phyloP scores from a whole-genome alignment of 23 tunicate species.

The Trididemnum miniatum region DNA sequence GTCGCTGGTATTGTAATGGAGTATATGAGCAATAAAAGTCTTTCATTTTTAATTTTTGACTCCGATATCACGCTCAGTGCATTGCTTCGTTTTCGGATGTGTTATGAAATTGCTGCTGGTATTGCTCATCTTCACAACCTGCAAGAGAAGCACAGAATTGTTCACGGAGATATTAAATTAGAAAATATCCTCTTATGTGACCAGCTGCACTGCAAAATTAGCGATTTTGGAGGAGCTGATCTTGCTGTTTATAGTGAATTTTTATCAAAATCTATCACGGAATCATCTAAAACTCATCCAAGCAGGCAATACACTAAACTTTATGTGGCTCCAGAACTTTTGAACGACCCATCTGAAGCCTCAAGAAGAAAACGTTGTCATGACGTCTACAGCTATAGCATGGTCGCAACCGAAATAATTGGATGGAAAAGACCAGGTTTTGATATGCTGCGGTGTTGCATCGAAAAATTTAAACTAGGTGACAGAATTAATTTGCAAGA shows the following conservation, averaged over 20 bases:
- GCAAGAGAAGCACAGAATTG: neutral
- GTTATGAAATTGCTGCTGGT: conserved; percentile 16
- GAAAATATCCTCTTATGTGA: conserved; percentile 14
- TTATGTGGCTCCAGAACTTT: conserved; percentile 13
- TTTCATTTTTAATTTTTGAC: neutral
- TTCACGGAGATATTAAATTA: conserved; percentile 32
- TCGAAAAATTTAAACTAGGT: too few species aligned
- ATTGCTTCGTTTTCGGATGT: neutral
- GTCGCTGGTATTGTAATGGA: conserved; percentile 26
- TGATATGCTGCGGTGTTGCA: too few species aligned
- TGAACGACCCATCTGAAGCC: neutral
- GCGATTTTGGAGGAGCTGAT: conserved; percentile 16
- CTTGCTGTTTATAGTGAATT: neutral
- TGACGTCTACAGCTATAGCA: too few species aligned
- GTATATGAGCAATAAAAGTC: conserved; percentile 9
- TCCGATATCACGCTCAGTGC: neutral
- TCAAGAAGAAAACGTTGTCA: too few species aligned
- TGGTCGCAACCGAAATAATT: too few species aligned
- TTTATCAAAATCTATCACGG: neutral
- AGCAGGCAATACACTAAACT: neutral
- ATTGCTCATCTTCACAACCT: conserved; percentile 12
- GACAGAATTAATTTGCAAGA: too few species aligned
- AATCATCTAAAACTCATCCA: neutral
- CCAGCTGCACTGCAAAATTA: conserved; percentile 22
- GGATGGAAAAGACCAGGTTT: too few species aligned